phyloP scores from a whole-genome alignment of 2,113 vertebrate species.

The Zingel zingel region DNA sequence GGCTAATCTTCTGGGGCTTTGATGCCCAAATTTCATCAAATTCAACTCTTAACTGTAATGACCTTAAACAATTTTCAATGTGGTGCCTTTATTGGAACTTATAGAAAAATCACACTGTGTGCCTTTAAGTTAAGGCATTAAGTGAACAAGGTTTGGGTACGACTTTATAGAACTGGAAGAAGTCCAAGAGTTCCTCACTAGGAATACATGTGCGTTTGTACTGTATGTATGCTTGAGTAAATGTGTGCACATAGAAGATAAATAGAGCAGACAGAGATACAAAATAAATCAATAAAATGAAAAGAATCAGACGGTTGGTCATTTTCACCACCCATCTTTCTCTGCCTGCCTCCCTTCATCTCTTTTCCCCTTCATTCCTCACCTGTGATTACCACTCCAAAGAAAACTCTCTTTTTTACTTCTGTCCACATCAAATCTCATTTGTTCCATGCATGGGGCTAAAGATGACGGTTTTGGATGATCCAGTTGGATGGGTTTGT shows the following conservation, averaged over 20 bases:
- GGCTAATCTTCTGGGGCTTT: background rate
- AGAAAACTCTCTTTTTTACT: constrained; percentile 41
- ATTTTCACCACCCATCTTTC: constrained; percentile 14
- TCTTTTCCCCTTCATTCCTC: constrained; percentile 45
- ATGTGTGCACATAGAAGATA: constrained; percentile 59
- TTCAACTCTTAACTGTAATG: background rate
- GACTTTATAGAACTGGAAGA: background rate
- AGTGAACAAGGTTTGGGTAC: constrained; percentile 10
- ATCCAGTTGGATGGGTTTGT: constrained; percentile 1
- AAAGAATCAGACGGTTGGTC: constrained; percentile 34
- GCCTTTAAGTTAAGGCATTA: background rate
- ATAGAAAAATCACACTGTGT: background rate
- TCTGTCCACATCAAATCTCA: constrained; percentile 33
- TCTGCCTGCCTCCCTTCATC: constrained; percentile 27
- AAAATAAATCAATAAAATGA: constrained; percentile 58
- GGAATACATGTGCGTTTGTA: constrained; percentile 54
- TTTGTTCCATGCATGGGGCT: background rate
- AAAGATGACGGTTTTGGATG: constrained; percentile 24
- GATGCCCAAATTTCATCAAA: background rate
- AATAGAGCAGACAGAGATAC: constrained; percentile 46
- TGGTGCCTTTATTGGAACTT: background rate
- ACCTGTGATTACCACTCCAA: constrained; percentile 59
- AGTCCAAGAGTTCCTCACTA: constrained; percentile 12
- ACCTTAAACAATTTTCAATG: background rate
- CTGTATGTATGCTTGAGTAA: constrained; percentile 31